These are phyloP conservation scores for Australoheros scitulus DNA, from an alignment of 2,113 vertebrate species.

Conservation along the genomic window DNA sequence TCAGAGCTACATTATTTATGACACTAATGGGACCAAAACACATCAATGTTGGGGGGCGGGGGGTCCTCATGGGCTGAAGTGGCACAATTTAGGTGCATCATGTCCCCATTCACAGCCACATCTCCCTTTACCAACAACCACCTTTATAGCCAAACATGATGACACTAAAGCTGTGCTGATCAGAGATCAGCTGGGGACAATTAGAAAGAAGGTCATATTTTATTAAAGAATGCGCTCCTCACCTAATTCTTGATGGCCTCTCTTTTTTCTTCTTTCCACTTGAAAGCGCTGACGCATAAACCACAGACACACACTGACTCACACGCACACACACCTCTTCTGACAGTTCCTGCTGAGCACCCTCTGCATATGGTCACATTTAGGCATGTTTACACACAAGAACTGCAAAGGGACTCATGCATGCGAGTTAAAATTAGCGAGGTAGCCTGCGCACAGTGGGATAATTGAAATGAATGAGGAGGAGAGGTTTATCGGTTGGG, in stretches of 20 bases:
- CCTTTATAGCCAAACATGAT: slow-evolving; percentile 7
- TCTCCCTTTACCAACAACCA: slow-evolving; percentile 1
- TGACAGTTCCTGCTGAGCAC: not conserved
- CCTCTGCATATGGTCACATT: slow-evolving; percentile 65
- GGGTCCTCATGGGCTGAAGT: slow-evolving; percentile 38
- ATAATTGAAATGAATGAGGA: slow-evolving; percentile 70
- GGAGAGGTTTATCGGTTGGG: slow-evolving; percentile 36
- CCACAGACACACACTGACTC: slow-evolving; percentile 3
- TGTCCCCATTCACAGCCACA: not conserved
- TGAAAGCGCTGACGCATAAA: slow-evolving; percentile 30
- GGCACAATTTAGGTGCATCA: slow-evolving; percentile 54
- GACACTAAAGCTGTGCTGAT: slow-evolving; percentile 3
- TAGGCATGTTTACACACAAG: slow-evolving; percentile 67
- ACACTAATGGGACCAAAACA: slow-evolving; percentile 64
- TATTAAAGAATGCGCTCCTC: slow-evolving; percentile 47
- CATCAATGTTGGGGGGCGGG: slow-evolving; percentile 28
- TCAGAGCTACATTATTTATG: slow-evolving; percentile 77
- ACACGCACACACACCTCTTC: slow-evolving; percentile 8
- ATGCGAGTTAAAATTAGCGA: slow-evolving; percentile 54
- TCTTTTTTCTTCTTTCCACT: slow-evolving; percentile 6
- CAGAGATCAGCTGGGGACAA: slow-evolving; percentile 26
- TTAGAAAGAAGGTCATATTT: slow-evolving; percentile 45
- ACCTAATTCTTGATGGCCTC: slow-evolving; percentile 25
- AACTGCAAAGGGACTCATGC: slow-evolving; percentile 43
- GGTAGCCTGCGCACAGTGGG: slow-evolving; percentile 37